Conservation (phyloP, 1,140 invertebrate genomes). For the Zeugodacus cucurbitae region DNA sequence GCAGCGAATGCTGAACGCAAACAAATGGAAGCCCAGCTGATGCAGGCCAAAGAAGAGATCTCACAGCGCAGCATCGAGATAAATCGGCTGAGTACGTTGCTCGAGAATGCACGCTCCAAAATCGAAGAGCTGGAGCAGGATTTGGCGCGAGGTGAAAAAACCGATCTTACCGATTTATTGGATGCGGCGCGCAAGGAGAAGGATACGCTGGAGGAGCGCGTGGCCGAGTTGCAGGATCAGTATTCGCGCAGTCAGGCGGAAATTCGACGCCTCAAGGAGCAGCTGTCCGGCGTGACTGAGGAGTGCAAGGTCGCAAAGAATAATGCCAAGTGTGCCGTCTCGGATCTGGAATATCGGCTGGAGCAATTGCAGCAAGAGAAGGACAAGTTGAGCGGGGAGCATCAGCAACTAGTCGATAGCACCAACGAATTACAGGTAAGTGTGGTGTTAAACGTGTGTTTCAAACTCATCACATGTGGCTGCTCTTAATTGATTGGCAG, state of each 20-base stretch:
- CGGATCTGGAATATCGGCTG: constrained; percentile 82
- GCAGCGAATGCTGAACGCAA: constrained; percentile 77
- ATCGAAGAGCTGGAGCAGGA: constrained; percentile 74
- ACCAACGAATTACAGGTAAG: constrained; percentile 77
- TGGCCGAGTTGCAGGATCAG: constrained; percentile 81
- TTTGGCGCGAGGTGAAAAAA: constrained; percentile 71
- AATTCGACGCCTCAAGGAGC: constrained; percentile 77
- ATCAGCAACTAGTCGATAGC: constrained; percentile 79
- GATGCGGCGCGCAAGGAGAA: constrained; percentile 78
- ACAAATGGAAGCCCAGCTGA: constrained; percentile 77
- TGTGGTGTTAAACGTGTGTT: neutral
- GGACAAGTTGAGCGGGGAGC: constrained; percentile 74
- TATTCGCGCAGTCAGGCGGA: constrained; percentile 81
- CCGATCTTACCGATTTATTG: constrained; percentile 77
- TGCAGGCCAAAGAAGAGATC: constrained; percentile 75
- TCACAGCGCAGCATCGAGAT: constrained; percentile 79
- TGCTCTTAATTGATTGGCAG: constrained; percentile 34
- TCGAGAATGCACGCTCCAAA: constrained; percentile 85
- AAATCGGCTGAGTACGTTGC: constrained; percentile 76
- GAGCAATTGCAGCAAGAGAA: constrained; percentile 80
- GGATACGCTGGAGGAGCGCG: constrained; percentile 75
- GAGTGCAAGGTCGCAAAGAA: constrained; percentile 84
- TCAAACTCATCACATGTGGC: too few species aligned
- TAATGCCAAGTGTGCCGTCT: constrained; percentile 83
- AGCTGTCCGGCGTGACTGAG: constrained; percentile 78